Base-by-base conservation (phyloP, 2,113 vertebrate genomes). In the Solea solea region DNA sequence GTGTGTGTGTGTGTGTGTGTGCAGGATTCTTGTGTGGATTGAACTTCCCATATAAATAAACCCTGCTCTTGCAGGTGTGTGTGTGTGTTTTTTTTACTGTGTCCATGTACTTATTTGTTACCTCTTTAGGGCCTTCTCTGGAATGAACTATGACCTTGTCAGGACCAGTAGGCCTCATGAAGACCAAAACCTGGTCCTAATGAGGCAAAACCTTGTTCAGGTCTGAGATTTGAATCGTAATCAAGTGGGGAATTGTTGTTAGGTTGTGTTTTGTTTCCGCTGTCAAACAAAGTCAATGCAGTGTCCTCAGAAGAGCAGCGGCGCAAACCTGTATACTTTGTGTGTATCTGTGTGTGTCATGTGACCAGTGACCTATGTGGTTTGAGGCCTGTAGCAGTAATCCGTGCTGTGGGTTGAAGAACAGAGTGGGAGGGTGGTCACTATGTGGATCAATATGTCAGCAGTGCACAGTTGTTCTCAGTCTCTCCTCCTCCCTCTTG, bases 371-470 rank as follows among this genome's bases (percentile, higher is more conserved):
- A 82, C 83, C 85, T 82, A 41, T 72, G 73, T 75, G 83, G 64
- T 76, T 72, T 77, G 83, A 81, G 72, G 69, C 39, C 74, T 86
- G 82, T 76, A 52, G 71, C 58, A 74, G 72, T 80, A 80, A 88
- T 89, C 85, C 63, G 63, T 78, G 85, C 72, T 76, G 64, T 65
- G 60, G 28, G 59, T 66, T 48, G 69, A 53, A 68, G 46, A 57
- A 58, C 74, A 3, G 42, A 68, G 70, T 53, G 46, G 78, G 77
- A 52, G 62, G 66, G 60, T 59, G 71, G 80, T 70, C 79, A 69
- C 77, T 34, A 45, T 59, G 53, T 42, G 59, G 80, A 91, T 90
- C 86, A 64, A 88, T 91, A 88, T 81, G 86, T 86, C 77, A 89
- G 72, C 77, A 34, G 69, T 52, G 51, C 69, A 50, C 69, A 55